Evolutionary conservation across 2,797 vertebrate species (phyloP).

Genomic region (Rhincodon typus): DNA sequence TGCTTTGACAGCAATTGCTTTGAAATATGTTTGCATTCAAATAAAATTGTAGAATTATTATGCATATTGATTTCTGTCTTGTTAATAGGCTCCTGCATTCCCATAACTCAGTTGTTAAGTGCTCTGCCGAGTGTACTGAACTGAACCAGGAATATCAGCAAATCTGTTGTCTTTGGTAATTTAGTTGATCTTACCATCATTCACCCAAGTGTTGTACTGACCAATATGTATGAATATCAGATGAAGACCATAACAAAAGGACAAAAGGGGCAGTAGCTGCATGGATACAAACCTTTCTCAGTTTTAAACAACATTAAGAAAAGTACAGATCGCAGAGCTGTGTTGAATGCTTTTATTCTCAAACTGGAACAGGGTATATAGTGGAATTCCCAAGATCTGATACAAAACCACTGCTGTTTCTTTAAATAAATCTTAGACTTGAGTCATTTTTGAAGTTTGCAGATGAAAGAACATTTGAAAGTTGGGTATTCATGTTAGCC

Average conservation of each 20-base stretch:
- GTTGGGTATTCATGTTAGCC: too few species aligned
- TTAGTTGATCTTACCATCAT: background rate
- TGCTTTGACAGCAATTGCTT: conserved; percentile 29
- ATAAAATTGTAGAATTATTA: background rate
- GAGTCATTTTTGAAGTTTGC: background rate
- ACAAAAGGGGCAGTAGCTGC: background rate
- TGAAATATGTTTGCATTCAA: background rate
- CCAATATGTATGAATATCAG: background rate
- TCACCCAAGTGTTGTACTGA: background rate
- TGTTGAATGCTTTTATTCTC: background rate
- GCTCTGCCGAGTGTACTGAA: background rate
- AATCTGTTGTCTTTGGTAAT: background rate
- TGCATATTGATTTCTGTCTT: background rate
- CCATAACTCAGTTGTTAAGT: background rate
- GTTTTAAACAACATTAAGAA: too few species aligned
- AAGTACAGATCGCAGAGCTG: background rate
- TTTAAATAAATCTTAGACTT: background rate
- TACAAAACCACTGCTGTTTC: background rate
- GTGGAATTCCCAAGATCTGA: background rate
- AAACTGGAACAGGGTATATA: background rate
- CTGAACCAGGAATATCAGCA: background rate
- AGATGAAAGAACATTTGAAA: background rate
- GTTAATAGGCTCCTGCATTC: background rate
- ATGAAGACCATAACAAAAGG: background rate
- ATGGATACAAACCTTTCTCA: background rate